Evolutionary conservation across 2,113 vertebrate genomes (phyloP), one percentile per base, ranked within the genome.

Genomic region (Cinclus cinclus): DNA sequence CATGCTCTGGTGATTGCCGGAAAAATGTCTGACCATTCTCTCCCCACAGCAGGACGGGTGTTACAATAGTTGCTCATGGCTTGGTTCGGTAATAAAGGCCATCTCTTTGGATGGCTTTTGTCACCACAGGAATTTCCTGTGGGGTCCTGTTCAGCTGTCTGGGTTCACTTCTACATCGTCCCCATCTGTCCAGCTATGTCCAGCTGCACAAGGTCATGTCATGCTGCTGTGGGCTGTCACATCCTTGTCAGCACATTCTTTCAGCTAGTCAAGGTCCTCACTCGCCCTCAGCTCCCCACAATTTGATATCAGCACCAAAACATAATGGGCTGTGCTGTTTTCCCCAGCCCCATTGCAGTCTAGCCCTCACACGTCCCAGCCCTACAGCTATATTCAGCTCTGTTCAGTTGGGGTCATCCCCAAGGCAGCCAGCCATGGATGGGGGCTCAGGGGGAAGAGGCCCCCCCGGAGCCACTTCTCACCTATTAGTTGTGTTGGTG

Each of bases 391-490:
- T 6, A 11, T 55, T 62, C 46, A 69, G 6, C 11, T 55, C 6
- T 67, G 11, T 24, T 64, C 59, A 41, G 19, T 13, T 59, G 42
- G 9, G 11, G 10, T 47, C 7, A 1, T 14, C 19, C 19, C 17
- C 0, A 0, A 18, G 52, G 20, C 44, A 76, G 28, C 37, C 2
- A 1, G 17, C 30, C 2, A 17, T 0, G 3, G 39, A 42, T 53
- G 11, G 12, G 4, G 7, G 12, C 22, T 81, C 10, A 20, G 11
- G 25, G 24, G 7, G 1, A 12, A 23, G 53, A 1, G 6, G 37
- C 50, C 11, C 83, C 25, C 19, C 2, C 21, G 30, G 31, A 87
- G 33, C 9, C 14, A 13, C 14, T 75, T 85, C 55, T 67, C 23
- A 58, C 68, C 23, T 33, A 1, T 15, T 31, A 1, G 19, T 18